Evolutionary conservation across 2,797 vertebrate genomes (phyloP).

Genomic region (Clarias pachynema): DNA sequence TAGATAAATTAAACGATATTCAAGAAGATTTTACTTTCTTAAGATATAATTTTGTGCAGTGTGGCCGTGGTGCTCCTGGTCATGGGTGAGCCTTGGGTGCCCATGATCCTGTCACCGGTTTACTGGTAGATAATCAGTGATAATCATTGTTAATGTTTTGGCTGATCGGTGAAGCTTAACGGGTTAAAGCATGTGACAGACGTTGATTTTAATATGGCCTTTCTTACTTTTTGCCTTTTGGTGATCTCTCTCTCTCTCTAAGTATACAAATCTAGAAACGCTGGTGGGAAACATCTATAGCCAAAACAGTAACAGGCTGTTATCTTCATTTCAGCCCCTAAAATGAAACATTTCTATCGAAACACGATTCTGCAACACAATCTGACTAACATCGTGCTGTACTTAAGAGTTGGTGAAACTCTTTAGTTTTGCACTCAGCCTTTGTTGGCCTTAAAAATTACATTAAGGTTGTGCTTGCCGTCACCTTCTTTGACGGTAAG

Average conservation of each 20-base stretch:
- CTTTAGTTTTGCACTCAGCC: background rate
- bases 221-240: background rate
- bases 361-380: background rate
- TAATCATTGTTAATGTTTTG: no score
- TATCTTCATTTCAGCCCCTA: background rate
- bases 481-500: constrained; percentile 27
- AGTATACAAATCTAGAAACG: background rate
- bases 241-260: no score
- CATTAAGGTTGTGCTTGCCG: constrained; percentile 51
- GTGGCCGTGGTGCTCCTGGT: no score
- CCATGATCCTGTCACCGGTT: no score
- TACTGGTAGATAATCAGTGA: no score
- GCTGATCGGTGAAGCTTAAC: no score
- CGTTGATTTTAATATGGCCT: no score
- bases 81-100: no score
- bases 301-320: background rate
- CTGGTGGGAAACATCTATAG: background rate
- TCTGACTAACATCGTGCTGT: background rate
- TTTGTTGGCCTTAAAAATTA: constrained; percentile 52
- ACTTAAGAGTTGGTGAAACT: background rate
- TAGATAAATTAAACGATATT: no score
- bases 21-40: no score
- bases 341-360: background rate
- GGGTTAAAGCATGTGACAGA: background rate
- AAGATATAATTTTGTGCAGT: no score